These are phyloP conservation scores for Narcine bancroftii DNA, from an alignment of 2,113 vertebrate genomes.

Conservation along the genomic window DNA sequence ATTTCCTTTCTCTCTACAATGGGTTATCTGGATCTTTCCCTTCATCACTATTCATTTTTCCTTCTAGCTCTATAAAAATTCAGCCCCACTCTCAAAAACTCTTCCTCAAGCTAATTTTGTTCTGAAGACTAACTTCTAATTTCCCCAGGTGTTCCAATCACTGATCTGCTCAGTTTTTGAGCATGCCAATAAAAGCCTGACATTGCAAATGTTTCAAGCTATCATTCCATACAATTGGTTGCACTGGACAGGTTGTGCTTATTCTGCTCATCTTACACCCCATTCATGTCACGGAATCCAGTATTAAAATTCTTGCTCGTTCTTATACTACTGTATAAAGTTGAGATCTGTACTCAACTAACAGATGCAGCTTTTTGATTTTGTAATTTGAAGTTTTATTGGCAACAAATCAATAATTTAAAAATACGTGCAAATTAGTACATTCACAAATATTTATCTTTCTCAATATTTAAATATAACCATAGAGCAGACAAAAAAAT, in stretches of 20 bases:
- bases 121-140: too few species aligned
- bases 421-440: neutral
- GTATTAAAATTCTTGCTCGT: neutral
- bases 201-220: neutral
- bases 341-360: neutral
- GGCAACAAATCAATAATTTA: neutral
- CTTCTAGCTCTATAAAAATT: too few species aligned
- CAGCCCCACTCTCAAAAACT: too few species aligned
- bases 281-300: neutral
- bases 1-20: neutral
- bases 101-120: too few species aligned
- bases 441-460: neutral
- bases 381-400: neutral
- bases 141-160: too few species aligned
- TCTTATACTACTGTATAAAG: neutral
- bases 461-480: neutral
- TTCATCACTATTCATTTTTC: neutral
- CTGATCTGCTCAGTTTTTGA: too few species aligned
- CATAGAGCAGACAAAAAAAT: neutral
- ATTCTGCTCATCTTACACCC: neutral
- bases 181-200: neutral
- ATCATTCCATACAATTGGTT: too few species aligned
- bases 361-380: neutral
- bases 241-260: too few species aligned
- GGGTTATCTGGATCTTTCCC: neutral